Evolutionary conservation across 2,888 invertebrate genomes (phyloP), one percentile per base, ranked within the genome.

Genomic region (Eledona agricola): DNA sequence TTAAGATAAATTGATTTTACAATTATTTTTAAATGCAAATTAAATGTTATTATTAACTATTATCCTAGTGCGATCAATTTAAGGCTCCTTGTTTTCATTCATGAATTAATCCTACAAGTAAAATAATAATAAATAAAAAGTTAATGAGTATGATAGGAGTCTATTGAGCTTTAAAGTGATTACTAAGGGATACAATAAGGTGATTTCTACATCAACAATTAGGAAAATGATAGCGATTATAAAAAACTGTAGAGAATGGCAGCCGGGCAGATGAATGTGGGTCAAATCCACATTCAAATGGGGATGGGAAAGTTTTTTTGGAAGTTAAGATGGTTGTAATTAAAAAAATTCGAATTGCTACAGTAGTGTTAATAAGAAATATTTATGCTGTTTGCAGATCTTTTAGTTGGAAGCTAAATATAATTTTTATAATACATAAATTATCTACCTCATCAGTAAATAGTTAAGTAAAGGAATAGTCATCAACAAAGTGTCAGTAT

Each of bases 131-230:
- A 69, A 83, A 79, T 65, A 46, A 65, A 55, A 16, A 19, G 72
- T 65, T 1, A 59, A 13, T 10, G 59, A 42, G 66, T 23, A 38
- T 25, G n/a, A 7, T 5, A 35, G 9, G 7, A 13, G 2, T 10
- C 72, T 73, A 12, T 67, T 65, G 45, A 63, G 62, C 64, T 76
- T 69, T 59, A 78, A 57, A 43, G 69, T 71, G 56, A 77, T 67
- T 64, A 83, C 81, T 72, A 84, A 75, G 0, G 85, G 85, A 0
- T 86, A 70, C 70, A 86, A 76, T 71, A 87, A 62, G 0, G 83
- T 80, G 76, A 87, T 84, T 83, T 87, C 86, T 54, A 87, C 80
- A 79, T 87, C 86, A 80, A 87, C 88, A 78, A 88, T 84, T 80
- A 87, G 75, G 71, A 87, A 87, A 78, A 88, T 82, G 72, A 86